A percentile compares a stretch with the other conserved stretches of the same genome.
phyloP scores from a whole-genome alignment of 2,113 vertebrate genomes.

The Macquaria australasica region DNA sequence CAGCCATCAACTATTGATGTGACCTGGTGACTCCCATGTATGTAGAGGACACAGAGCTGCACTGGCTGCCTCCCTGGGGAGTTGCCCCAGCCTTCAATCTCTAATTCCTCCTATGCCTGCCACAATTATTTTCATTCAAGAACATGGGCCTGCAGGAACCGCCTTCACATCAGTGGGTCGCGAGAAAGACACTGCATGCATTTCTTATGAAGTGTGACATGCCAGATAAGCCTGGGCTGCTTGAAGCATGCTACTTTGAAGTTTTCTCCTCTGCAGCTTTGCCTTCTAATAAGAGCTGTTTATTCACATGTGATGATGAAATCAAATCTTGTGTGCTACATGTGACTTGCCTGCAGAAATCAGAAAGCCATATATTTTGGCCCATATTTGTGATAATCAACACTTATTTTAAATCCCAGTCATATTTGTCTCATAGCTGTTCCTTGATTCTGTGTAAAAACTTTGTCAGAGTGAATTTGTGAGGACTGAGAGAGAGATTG shows the following conservation, averaged over 20 bases:
- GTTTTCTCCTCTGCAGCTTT: constrained; percentile 46
- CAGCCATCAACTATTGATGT: not conserved
- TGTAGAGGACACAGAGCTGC: not conserved
- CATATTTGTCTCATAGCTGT: not conserved
- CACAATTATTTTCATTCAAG: constrained; percentile 70
- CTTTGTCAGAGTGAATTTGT: not conserved
- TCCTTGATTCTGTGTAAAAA: not conserved
- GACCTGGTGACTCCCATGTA: not conserved
- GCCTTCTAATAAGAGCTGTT: constrained; percentile 68
- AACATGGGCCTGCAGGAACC: constrained; percentile 49
- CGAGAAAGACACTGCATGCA: constrained; percentile 68
- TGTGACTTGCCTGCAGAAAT: constrained; percentile 12
- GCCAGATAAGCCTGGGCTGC: constrained; percentile 65
- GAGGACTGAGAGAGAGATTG: not conserved
- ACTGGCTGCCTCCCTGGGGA: constrained; percentile 6
- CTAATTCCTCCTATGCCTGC: constrained; percentile 38
- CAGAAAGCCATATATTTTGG: constrained; percentile 1
- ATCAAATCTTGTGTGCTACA: constrained; percentile 31
- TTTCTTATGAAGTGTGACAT: constrained; percentile 74
- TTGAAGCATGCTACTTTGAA: constrained; percentile 76
- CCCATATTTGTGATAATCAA: not conserved
- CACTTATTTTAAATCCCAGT: not conserved
- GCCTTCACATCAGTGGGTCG: constrained; percentile 41
- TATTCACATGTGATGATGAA: constrained; percentile 58
- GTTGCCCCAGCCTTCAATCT: constrained; percentile 12